phyloP scores from a whole-genome alignment of 1,140 invertebrate species.

The Drosophila parvula region DNA sequence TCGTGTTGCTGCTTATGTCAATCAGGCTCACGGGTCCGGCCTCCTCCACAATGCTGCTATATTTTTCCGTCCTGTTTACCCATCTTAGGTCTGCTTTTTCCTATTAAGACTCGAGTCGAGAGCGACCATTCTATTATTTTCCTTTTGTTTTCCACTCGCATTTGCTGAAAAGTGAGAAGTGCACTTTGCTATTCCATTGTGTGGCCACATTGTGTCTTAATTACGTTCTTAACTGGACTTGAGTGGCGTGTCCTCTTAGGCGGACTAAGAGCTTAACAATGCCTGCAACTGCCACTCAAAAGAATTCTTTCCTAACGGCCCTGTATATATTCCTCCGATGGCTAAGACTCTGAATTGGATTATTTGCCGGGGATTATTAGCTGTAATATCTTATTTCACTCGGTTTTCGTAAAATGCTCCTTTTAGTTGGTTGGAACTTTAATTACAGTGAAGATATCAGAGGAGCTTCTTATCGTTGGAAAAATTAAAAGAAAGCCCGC shows the following conservation, averaged over 20 bases:
- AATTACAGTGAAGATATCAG: neutral
- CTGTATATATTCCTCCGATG: neutral
- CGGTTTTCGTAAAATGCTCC: neutral
- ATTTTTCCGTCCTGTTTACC: conserved; percentile 16
- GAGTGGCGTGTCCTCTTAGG: conserved; percentile 56
- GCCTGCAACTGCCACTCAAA: conserved; percentile 47
- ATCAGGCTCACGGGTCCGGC: conserved; percentile 32
- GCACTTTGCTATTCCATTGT: conserved; percentile 64
- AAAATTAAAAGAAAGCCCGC: too few relatives aligned
- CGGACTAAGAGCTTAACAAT: conserved; percentile 57
- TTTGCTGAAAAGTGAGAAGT: conserved; percentile 71
- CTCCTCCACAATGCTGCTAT: conserved; percentile 1
- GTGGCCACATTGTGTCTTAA: conserved; percentile 73
- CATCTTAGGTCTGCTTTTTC: conserved; percentile 19
- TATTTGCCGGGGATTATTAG: conserved; percentile 26
- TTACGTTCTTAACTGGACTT: conserved; percentile 70
- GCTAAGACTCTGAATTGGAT: conserved; percentile 23
- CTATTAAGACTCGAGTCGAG: conserved; percentile 52
- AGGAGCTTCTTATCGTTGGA: neutral
- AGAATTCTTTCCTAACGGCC: conserved; percentile 24
- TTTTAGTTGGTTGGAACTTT: neutral
- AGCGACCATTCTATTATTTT: conserved; percentile 41
- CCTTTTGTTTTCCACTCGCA: conserved; percentile 62
- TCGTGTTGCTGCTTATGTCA: conserved; percentile 64
- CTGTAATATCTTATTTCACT: conserved; percentile 6